Conservation (phyloP, 2,797 vertebrate species). For the Neopelma chrysocephalum region DNA sequence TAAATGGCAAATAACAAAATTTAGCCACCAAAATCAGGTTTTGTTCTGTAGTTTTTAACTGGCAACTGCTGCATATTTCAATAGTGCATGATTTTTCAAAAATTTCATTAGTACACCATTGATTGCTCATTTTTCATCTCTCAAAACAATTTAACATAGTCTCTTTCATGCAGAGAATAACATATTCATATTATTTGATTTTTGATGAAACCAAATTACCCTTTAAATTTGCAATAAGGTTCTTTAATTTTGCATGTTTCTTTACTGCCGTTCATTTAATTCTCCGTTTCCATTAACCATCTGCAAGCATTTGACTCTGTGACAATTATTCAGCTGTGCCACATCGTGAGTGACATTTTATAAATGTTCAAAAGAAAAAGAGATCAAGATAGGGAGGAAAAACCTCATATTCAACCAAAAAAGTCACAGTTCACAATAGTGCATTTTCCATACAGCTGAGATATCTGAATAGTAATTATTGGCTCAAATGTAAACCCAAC, state of each 20-base stretch:
- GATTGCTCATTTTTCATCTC: conserved; percentile 77
- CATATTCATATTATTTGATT: conserved; percentile 80
- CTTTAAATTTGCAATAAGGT: conserved; percentile 77
- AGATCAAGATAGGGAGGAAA: conserved; percentile 50
- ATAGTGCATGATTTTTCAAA: conserved; percentile 72
- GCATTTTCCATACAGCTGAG: conserved; percentile 76
- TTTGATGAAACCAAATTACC: conserved; percentile 81
- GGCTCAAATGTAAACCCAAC: conserved; percentile 70
- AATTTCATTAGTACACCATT: conserved; percentile 76
- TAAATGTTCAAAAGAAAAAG: conserved; percentile 67
- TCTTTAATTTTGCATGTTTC: conserved; percentile 81
- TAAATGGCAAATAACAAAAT: conserved; percentile 35
- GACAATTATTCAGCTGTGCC: conserved; percentile 80
- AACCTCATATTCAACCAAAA: conserved; percentile 65
- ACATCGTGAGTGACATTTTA: conserved; percentile 78
- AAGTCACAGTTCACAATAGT: conserved; percentile 68
- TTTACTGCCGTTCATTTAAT: conserved; percentile 82
- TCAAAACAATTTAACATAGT: conserved; percentile 78
- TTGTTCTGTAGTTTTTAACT: conserved; percentile 25
- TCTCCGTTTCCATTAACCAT: conserved; percentile 82
- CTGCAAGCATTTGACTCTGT: conserved; percentile 79
- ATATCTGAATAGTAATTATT: conserved; percentile 77
- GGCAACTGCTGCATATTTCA: conserved; percentile 63
- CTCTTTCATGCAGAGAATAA: conserved; percentile 76
- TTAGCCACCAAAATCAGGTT: background rate